Evolutionary conservation across 2,113 vertebrate species (phyloP), one percentile per base, ranked within the genome.

Genomic region (Chloebia gouldiae): DNA sequence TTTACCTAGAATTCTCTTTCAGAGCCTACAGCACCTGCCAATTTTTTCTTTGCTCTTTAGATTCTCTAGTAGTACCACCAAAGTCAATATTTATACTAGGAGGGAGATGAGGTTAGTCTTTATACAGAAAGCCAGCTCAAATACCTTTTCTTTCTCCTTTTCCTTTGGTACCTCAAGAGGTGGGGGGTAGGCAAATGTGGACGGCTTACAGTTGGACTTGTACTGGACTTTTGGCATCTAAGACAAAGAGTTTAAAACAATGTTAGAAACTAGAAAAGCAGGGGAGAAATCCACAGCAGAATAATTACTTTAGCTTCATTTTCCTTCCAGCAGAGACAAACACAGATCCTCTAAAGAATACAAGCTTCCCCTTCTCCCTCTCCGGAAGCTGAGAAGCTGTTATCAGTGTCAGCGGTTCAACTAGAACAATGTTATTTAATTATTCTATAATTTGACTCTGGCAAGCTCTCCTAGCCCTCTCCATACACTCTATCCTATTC

Each of bases 181-280:
- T 9, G 99, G 99, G 23, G 99, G 99, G 95, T 99, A 99, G 47
- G 99, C 99, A 54, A 99, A 99, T 25, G 99, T 99, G 78, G 99
- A 99, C 40, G 99, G 99, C 93, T 99, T 99, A 95, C 99, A 99
- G 98, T 99, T 99, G 91, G 99, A 99, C 86, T 99, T 98, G 97
- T 99, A 99, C 96, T 99, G 99, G 95, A 99, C 99, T 97, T 99
- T 99, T 18, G 99, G 99, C 99, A 99, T 99, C 99, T 99, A 97
- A 73, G 96, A 90, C 72, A 93, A 96, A 85, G 23, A 85, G 37
- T 92, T 69, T 23, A 54, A 91, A 93, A 76, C 53, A 63, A 37
- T 4, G 11, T 75, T 68, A 96, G 69, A 76, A 68, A 88, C 0
- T 0, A 94, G 53, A 73, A 91, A 95, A 93, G n/a, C 37, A 60